Evolutionary conservation across 2,113 vertebrate genomes (phyloP).

Genomic region (Nanorana parkeri): DNA sequence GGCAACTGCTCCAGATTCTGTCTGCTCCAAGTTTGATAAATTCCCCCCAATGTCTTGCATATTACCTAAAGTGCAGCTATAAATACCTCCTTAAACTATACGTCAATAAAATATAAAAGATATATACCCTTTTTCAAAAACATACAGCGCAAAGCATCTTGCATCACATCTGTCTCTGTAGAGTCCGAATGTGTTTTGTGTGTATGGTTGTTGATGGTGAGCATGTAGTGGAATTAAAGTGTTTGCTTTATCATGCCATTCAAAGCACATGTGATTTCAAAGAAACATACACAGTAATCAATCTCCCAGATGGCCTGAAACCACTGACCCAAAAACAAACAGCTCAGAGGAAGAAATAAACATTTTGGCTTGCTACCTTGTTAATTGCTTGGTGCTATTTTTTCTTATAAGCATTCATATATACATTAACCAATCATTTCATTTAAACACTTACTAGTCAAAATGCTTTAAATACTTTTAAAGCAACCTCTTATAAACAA

Average conservation of each 20-base stretch:
- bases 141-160: no score
- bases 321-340: slow-evolving; percentile 56
- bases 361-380: slow-evolving; percentile 42
- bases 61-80: no score
- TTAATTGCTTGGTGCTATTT: slow-evolving; percentile 42
- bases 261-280: slow-evolving; percentile 48
- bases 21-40: no score
- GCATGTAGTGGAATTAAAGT: slow-evolving; percentile 30
- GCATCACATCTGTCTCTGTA: background rate
- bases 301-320: slow-evolving; percentile 51
- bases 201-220: background rate
- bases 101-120: no score
- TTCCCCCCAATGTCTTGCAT: no score
- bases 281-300: slow-evolving; percentile 56
- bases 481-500: no score
- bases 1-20: no score
- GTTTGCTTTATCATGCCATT: slow-evolving; percentile 39
- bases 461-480: no score
- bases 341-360: slow-evolving; percentile 56
- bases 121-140: no score
- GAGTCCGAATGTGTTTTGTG: background rate
- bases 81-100: no score
- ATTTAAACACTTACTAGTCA: no score
- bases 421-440: no score
- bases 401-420: slow-evolving; percentile 23